Evolutionary conservation across 1,140 invertebrate genomes (phyloP).

Genomic region (Araneus ventricosus): DNA sequence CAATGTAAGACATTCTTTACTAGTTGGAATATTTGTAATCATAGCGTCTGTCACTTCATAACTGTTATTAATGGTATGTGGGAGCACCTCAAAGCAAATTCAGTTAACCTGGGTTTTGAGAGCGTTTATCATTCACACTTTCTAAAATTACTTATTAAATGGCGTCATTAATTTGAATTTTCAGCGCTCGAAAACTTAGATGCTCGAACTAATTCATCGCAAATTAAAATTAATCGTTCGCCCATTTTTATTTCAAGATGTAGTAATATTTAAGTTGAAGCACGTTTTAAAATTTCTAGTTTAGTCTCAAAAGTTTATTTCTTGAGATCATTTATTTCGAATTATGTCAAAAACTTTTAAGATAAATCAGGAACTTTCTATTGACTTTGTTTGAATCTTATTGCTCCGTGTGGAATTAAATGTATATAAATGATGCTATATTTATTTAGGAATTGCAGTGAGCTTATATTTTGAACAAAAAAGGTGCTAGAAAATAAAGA

Average conservation of each 20-base stretch:
- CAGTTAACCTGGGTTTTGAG: slow-evolving; percentile 42
- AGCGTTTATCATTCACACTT: slow-evolving; percentile 42
- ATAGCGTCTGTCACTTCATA: not conserved
- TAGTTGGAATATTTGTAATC: not conserved
- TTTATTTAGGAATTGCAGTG: no score
- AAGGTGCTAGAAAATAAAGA: no score
- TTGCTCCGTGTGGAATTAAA: no score
- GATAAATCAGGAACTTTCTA: no score
- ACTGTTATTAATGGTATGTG: slow-evolving; percentile 19
- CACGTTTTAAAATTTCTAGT: no score
- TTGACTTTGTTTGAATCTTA: no score
- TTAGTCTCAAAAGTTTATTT: no score
- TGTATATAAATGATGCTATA: no score
- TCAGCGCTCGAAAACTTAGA: not conserved
- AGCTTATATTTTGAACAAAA: no score
- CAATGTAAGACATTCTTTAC: not conserved
- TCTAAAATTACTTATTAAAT: not conserved
- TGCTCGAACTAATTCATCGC: not conserved
- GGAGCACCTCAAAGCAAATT: not conserved
- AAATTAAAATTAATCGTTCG: slow-evolving; percentile 10
- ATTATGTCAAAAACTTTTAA: no score
- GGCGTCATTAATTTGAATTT: slow-evolving; percentile 39
- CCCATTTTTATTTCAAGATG: not conserved
- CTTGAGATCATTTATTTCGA: no score
- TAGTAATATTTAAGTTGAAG: not conserved